Evolutionary conservation across 2,113 vertebrate genomes (phyloP).

Genomic region (Pogona vitticeps): DNA sequence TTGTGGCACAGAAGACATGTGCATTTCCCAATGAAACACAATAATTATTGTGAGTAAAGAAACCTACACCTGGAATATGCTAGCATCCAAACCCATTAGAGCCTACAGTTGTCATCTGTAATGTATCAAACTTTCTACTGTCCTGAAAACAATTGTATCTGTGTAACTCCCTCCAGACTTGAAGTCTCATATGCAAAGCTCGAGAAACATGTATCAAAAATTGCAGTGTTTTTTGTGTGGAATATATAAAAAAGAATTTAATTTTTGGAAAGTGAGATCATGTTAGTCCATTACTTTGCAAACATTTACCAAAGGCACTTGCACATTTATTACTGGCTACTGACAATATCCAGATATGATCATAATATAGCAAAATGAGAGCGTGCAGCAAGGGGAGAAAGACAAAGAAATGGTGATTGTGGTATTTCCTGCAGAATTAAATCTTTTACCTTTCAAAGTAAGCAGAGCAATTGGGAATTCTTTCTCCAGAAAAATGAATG

Average conservation of each 20-base stretch:
- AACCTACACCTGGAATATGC: conserved; percentile 2
- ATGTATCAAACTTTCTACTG: background rate
- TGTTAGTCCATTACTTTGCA: conserved; percentile 25
- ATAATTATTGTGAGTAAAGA: background rate
- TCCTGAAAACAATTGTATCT: conserved; percentile 12
- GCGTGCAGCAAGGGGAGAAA: conserved; percentile 43
- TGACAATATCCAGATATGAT: conserved; percentile 29
- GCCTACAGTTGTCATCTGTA: background rate
- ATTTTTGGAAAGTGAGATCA: conserved; percentile 44
- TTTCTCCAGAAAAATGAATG: conserved; percentile 58
- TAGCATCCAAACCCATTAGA: background rate
- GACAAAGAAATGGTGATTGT: conserved; percentile 43
- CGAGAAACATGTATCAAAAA: conserved; percentile 1
- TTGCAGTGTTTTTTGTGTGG: background rate
- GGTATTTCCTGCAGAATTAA: conserved; percentile 65
- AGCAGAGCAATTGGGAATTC: conserved; percentile 52
- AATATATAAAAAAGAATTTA: conserved; percentile 13
- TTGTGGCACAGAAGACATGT: background rate
- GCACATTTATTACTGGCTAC: conserved; percentile 44
- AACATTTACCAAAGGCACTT: conserved; percentile 40
- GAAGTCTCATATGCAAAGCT: conserved; percentile 18
- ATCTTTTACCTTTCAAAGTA: conserved; percentile 76
- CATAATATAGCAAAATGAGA: conserved; percentile 57
- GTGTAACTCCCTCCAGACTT: background rate
- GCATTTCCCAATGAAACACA: background rate